Percentiles rank a stretch among this genome's conserved stretches.
Evolutionary conservation across 2,888 invertebrate genomes (phyloP).

Genomic region (Blastobasis adustella): DNA sequence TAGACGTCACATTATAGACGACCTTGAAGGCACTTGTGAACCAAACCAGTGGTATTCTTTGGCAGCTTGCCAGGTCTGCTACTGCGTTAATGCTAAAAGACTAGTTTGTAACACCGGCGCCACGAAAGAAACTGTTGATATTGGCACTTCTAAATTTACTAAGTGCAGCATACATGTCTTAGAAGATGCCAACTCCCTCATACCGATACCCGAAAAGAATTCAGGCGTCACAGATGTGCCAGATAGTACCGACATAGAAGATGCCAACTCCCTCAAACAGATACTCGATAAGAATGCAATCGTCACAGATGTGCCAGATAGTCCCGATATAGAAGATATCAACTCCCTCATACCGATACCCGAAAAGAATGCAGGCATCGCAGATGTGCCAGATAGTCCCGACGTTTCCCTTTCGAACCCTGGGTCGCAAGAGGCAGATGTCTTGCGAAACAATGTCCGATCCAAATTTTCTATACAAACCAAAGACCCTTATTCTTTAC

Average conservation of each 20-base stretch:
- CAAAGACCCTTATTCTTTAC: no score
- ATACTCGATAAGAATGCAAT: no score
- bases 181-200: conserved; percentile 30
- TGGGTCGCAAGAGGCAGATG: no score
- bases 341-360: conserved; percentile 30
- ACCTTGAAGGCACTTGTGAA: conserved; percentile 34
- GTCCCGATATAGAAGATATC: conserved; percentile 35
- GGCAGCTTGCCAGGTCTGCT: conserved; percentile 51
- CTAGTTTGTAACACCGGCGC: conserved; percentile 43
- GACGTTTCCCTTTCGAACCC: no score
- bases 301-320: no score
- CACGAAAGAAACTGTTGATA: conserved; percentile 19
- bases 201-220: conserved; percentile 12
- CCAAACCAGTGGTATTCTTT: conserved; percentile 46
- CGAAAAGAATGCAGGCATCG: no score
- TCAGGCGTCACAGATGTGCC: no score
- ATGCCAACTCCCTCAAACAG: conserved; percentile 31
- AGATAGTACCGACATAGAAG: conserved; percentile 15
- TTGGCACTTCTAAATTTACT: conserved; percentile 37
- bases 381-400: no score
- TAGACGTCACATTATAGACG: conserved; percentile 6
- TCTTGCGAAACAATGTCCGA: no score
- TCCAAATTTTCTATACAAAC: no score
- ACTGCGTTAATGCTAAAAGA: conserved; percentile 40
- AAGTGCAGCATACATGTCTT: conserved; percentile 38